Percentiles rank a stretch among this genome's conserved stretches.
These are phyloP conservation scores for Caenorhabditis drosophilae DNA, from an alignment of 2,888 invertebrate species.

Conservation along the genomic window DNA sequence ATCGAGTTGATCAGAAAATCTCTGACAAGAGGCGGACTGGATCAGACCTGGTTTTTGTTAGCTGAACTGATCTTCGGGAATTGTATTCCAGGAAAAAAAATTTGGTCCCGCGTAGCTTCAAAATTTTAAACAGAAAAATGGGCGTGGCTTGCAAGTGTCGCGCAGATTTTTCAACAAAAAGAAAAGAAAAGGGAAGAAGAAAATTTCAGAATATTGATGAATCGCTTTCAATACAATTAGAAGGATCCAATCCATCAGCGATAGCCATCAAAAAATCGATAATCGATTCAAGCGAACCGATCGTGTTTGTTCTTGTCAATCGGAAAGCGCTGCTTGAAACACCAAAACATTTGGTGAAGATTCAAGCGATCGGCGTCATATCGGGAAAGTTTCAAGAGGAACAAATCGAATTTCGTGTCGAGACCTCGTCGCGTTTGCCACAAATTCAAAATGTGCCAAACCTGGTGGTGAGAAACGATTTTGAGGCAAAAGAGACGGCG, in stretches of 20 bases:
- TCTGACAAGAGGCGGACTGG: too few species aligned
- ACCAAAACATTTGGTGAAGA: slow-evolving; percentile 18
- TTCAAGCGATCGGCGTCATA: slow-evolving; percentile 35
- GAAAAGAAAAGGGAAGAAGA: slow-evolving; percentile 12
- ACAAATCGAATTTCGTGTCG: slow-evolving; percentile 6
- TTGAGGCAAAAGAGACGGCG: slow-evolving; percentile 25
- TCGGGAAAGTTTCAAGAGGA: slow-evolving; percentile 30
- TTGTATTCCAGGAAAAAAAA: too few species aligned
- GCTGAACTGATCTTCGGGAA: too few species aligned
- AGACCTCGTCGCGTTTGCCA: slow-evolving; percentile 11
- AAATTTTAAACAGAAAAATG: too few species aligned
- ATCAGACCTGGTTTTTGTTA: too few species aligned
- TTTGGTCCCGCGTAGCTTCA: too few species aligned
- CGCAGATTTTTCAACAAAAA: too few species aligned
- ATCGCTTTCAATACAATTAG: slow-evolving; percentile 20
- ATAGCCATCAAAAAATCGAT: slow-evolving; percentile 33
- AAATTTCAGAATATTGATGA: slow-evolving; percentile 19
- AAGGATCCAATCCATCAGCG: slow-evolving; percentile 28
- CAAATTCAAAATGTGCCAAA: slow-evolving; percentile 21
- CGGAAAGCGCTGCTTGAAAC: slow-evolving; percentile 33
- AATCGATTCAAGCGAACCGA: slow-evolving; percentile 16
- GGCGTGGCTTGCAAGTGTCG: too few species aligned
- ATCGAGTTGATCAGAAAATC: too few species aligned
- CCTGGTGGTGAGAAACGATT: slow-evolving; percentile 20
- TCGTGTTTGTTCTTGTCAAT: slow-evolving; percentile 26